Conservation (phyloP, 2,888 invertebrate species). For the Coleophora flavipennella region DNA sequence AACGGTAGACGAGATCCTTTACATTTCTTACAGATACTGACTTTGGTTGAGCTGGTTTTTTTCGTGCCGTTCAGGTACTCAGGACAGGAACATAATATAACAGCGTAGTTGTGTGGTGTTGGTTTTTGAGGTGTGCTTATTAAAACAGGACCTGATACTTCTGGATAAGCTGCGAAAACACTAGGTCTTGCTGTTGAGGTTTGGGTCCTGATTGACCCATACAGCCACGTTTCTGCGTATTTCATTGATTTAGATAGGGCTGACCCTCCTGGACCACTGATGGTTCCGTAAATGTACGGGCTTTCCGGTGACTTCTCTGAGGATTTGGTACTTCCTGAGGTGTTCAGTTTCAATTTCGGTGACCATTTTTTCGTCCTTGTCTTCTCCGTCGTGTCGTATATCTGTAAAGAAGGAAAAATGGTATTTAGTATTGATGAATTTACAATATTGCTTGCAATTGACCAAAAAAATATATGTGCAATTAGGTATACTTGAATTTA, state of each 20-base stretch:
- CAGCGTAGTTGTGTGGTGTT: slow-evolving; percentile 76
- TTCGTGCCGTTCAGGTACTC: slow-evolving; percentile 86
- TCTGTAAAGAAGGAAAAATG: slow-evolving; percentile 40
- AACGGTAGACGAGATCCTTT: slow-evolving; percentile 84
- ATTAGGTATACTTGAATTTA: too few species aligned
- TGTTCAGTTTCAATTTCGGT: slow-evolving; percentile 76
- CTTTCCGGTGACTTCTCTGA: slow-evolving; percentile 63
- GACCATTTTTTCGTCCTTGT: slow-evolving; percentile 80
- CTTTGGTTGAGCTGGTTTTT: slow-evolving; percentile 80
- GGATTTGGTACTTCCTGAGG: slow-evolving; percentile 57
- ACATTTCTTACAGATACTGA: slow-evolving; percentile 86
- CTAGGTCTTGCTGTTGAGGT: slow-evolving; percentile 60
- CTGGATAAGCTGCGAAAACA: slow-evolving; percentile 63
- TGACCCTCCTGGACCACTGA: slow-evolving; percentile 76
- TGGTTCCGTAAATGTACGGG: slow-evolving; percentile 63
- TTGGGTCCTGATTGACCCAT: slow-evolving; percentile 80
- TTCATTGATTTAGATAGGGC: slow-evolving; percentile 88
- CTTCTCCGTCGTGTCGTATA: slow-evolving; percentile 65
- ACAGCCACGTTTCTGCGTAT: slow-evolving; percentile 89
- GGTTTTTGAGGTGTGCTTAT: slow-evolving; percentile 70
- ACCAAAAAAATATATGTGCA: too few species aligned
- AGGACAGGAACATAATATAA: slow-evolving; percentile 85
- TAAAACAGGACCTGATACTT: slow-evolving; percentile 58
- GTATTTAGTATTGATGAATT: too few species aligned
- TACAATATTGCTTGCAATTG: too few species aligned